Evolutionary conservation across 2,113 vertebrate species (phyloP), one percentile per base, ranked within the genome.

Genomic region (Tachysurus vachellii): DNA sequence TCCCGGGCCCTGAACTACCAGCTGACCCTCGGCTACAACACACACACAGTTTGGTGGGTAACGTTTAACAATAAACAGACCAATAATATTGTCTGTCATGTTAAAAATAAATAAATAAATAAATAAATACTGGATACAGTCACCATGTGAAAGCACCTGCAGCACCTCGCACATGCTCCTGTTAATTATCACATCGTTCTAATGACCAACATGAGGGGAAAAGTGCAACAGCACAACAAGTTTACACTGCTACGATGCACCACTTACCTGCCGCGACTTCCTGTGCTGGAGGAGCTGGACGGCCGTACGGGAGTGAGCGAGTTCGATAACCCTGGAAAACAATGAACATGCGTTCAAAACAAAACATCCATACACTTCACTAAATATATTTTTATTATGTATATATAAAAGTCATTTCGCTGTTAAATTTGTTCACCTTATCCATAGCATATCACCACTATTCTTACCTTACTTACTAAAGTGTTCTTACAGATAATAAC

Each of bases 271-370:
- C 98, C 98, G 92, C 98, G 96, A 93, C 98, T 99, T 80, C 98
- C 98, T 86, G 98, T 99, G 94, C 98, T 99, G 88, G 98, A 99
- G 1, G 96, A 97, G 91, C 98, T 99, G 31, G 98, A 98, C 5
- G 98, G 98, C 89, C 98, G 96, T 89, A 97, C 97, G 83, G 98
- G 97, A 70, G 97, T 99, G 93, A 98, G 97, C 71, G 97, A 96
- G 92, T 97, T 99, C 13, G 97, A 96, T 85, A 98, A 94, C 92
- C 98, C 98, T 99, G 93, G 19, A 85, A 82, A 84, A 19, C 50
- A 53, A 84, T 28, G 88, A 19, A 73, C 11, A 47, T 57, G 71
- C 6, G 28, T 17, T 50, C 17, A 57, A 68, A 28, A 75, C 53
- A 73, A 26, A 79, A 68, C 28, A 31, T 36, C 17, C 21, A 82